A percentile compares a stretch with the other conserved stretches of the same genome.
Conservation (phyloP, 2,888 invertebrate species). For the Ptilodon capucinus region DNA sequence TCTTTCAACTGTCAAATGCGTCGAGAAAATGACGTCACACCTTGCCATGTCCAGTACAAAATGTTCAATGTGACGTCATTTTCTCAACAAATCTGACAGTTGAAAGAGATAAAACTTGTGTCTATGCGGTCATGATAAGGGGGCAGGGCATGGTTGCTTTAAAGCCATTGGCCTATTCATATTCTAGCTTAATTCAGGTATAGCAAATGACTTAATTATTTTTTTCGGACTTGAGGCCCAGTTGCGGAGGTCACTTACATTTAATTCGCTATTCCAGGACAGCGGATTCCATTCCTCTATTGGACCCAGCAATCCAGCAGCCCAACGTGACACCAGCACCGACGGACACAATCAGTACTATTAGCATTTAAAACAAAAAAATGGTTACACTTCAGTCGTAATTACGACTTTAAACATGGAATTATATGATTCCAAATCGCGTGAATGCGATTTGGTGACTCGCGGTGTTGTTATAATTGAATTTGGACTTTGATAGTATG, state of each 20-base stretch:
- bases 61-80: too few species aligned
- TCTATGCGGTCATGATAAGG: too few species aligned
- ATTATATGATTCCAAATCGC: constrained; percentile 7
- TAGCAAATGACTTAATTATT: too few species aligned
- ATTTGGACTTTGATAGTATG: background rate
- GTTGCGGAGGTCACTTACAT: background rate
- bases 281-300: constrained; percentile 73
- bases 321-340: constrained; percentile 68
- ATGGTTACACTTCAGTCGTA: constrained; percentile 3
- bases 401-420: constrained; percentile 4
- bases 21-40: too few species aligned
- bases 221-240: too few species aligned
- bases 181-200: too few species aligned
- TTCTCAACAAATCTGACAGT: too few species aligned
- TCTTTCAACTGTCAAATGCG: too few species aligned
- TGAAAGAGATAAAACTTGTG: too few species aligned
- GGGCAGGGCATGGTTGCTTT: too few species aligned
- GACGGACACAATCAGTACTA: constrained; percentile 76
- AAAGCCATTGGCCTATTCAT: too few species aligned
- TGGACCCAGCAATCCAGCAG: constrained; percentile 72
- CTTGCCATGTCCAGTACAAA: too few species aligned
- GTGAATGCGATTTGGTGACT: background rate
- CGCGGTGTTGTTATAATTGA: background rate
- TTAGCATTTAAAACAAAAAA: constrained; percentile 65
- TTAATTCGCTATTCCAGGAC: constrained; percentile 51